Evolutionary conservation across 2,113 vertebrate species (phyloP), one percentile per base, ranked within the genome.

Genomic region (Porphyrio hochstetteri): DNA sequence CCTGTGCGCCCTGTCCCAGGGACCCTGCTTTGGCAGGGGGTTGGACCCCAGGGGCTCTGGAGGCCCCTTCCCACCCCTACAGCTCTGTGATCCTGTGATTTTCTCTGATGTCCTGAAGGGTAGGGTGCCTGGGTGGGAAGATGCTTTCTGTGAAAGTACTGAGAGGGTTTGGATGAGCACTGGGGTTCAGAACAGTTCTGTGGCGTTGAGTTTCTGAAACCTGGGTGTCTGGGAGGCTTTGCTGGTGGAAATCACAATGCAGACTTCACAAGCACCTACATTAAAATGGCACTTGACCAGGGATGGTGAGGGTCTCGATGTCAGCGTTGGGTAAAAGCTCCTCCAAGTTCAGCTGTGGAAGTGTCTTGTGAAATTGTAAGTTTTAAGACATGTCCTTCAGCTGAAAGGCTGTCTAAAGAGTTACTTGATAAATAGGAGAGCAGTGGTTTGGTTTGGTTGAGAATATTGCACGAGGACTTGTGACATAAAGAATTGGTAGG

Each of bases 81-180:
- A 42, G 42, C 42, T 44, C 42, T 44, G 16, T 44, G 42, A 44
- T 44, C 7, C 42, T 17, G 42, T 44, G 42, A 44, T 44, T 42
- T 42, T 42, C 42, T 77, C 12, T 42, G 24, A 9, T 35, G 29
- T 23, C 7, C 48, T 11, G 23, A 20, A 28, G 17, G 21, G 38
- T 16, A 15, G 25, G 5, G 16, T 56, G 23, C 23, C 27, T 29
- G 11, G 13, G 5, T 25, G 29, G 42, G 61, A n/a, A 57, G 27
- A 20, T 57, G 10, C n/a, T 74, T 46, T 52, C 33, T 56, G 25
- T 81, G 18, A 35, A 61, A 57, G 35, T 35, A 29, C 25, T 31
- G 50, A 38, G 27, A 18, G 17, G 10, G 31, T 55, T 75, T 0
- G 1, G 31, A 7, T 5, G 28, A 50, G 33, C 27, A 6, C 3